Evolutionary conservation across 2,797 vertebrate genomes (phyloP).

Genomic region (Mustela erminea): DNA sequence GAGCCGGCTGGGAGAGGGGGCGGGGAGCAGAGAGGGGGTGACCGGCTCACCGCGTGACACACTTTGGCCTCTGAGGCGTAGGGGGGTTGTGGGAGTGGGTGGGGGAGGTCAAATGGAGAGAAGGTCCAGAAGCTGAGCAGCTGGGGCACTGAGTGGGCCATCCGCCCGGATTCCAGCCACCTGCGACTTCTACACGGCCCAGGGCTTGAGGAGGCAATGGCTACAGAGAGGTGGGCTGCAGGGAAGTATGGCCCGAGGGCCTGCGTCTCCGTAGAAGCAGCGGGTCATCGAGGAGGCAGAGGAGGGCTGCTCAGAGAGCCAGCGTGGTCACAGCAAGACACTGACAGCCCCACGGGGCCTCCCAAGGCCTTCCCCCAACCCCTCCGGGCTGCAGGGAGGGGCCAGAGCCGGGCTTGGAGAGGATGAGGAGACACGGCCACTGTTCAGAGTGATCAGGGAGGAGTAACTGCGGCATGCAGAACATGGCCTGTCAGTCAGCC

Average conservation of each 20-base stretch:
- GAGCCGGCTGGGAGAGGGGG: neutral
- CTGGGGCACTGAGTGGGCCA: accelerated
- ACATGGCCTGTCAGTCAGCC: neutral
- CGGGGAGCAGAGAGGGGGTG: neutral
- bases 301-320: neutral
- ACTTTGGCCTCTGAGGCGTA: neutral
- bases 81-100: neutral
- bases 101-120: neutral
- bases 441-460: neutral
- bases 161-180: neutral
- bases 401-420: neutral
- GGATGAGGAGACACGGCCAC: neutral
- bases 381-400: neutral
- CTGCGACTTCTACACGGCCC: neutral
- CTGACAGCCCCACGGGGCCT: neutral
- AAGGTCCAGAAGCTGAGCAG: neutral
- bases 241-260: neutral
- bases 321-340: neutral
- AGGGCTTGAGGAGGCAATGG: neutral
- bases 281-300: neutral
- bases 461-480: neutral
- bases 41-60: neutral
- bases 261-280: neutral
- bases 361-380: neutral
- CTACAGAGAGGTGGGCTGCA: neutral